Base-by-base conservation (phyloP, 2,113 vertebrate genomes). In the Leptocoma aspasia region DNA sequence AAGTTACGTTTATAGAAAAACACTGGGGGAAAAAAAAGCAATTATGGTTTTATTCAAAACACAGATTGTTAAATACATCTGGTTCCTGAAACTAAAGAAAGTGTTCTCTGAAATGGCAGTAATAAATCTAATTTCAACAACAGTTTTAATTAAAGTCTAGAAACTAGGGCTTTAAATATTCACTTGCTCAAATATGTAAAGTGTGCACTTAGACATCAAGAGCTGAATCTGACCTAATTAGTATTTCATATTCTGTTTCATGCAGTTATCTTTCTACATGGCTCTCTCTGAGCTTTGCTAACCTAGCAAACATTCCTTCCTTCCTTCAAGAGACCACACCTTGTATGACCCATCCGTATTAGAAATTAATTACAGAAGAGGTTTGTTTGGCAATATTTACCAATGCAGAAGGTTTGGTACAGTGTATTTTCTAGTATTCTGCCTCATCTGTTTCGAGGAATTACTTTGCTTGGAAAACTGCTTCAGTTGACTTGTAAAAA, bases 111-210 rank as follows among this genome's bases (percentile, higher is more conserved):
- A 97, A 97, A 95, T 93, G 89, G 91, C 42, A 93, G 90, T 88
- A 94, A 96, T 94, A 97, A 96, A 97, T 96, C 95, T 93, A 92
- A 85, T 89, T 96, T 92, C 94, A 97, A 95, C 84, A 90, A 89
- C 89, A 86, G 47, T 94, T 97, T 97, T 96, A 97, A 97, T 97
- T 96, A 96, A 97, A 97, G 82, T 52, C 87, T 94, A 93, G 71
- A 66, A 49, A 86, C 57, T 76, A 95, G 65, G 72, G 37, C 64
- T 91, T 95, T 96, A 95, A 94, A 95, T 87, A 94, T 76, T 70
- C 91, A 79, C 84, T 88, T 80, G 49, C n/a, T 86, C 72, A 79
- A 88, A 92, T 94, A 95, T 44, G 64, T 56, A 28, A 71, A 83
- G 24, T 45, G 44, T 82, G 47, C 52, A 79, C 31, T 78, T 54